phyloP scores from a whole-genome alignment of 2,888 invertebrate genomes.

The Diplolepis rosae region DNA sequence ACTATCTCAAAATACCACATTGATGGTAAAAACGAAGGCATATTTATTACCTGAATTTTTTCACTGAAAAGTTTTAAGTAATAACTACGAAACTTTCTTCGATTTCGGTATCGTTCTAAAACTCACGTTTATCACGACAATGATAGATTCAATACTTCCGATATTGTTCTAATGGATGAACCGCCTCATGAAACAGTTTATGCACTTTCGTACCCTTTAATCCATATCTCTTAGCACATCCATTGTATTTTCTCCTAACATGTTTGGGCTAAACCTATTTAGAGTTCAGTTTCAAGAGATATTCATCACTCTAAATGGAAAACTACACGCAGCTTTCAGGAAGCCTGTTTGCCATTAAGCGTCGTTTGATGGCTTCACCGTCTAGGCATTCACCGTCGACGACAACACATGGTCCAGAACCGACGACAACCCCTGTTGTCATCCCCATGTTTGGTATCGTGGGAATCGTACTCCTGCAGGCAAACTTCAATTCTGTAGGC shows the following conservation, averaged over 20 bases:
- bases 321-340: conserved; percentile 91
- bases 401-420: conserved; percentile 66
- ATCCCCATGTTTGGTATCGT: conserved; percentile 56
- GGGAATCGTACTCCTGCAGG: conserved; percentile 68
- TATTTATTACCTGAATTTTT: not conserved
- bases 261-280: not conserved
- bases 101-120: not conserved
- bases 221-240: not conserved
- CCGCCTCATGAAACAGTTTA: not conserved
- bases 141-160: not conserved
- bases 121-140: not conserved
- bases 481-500: conserved; percentile 71
- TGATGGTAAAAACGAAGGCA: not conserved
- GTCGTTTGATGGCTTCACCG: conserved; percentile 90
- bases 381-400: conserved; percentile 78
- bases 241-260: not conserved
- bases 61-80: not conserved
- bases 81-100: not conserved
- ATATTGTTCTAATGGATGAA: not conserved
- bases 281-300: not conserved
- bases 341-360: conserved; percentile 89
- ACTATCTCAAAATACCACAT: not conserved
- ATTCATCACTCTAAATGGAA: not conserved
- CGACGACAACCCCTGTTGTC: conserved; percentile 59
- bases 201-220: not conserved